phyloP scores from a whole-genome alignment of 2,113 vertebrate species.

The Myotis davidii region DNA sequence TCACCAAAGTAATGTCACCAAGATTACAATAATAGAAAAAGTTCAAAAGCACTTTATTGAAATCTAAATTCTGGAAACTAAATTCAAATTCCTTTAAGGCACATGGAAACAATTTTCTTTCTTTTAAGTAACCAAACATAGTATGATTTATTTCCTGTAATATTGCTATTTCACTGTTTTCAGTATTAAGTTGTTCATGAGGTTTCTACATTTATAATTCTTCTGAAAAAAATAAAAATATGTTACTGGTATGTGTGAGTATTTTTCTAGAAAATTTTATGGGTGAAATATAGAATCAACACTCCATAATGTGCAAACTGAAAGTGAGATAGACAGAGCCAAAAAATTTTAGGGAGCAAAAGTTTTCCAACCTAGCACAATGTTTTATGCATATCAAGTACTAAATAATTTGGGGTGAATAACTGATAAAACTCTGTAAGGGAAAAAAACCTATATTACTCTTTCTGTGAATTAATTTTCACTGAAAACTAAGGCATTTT shows the following conservation, averaged over 20 bases:
- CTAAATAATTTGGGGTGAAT: not conserved
- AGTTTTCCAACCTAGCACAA: not conserved
- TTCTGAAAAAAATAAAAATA: constrained; percentile 53
- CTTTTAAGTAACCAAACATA: constrained; percentile 52
- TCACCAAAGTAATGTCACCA: constrained; percentile 43
- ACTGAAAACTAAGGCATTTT: constrained; percentile 36
- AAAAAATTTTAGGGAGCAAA: constrained; percentile 9
- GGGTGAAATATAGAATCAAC: constrained; percentile 22
- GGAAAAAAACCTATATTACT: not conserved
- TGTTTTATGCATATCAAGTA: not conserved
- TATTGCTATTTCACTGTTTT: constrained; percentile 69
- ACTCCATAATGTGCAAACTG: not conserved
- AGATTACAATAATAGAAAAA: constrained; percentile 38
- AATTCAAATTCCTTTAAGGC: constrained; percentile 77
- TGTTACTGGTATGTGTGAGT: not conserved
- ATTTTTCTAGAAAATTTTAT: constrained; percentile 56
- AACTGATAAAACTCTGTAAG: not conserved
- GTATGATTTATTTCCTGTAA: constrained; percentile 60
- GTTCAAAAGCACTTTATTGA: constrained; percentile 63
- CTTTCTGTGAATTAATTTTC: not conserved
- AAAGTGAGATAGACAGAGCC: not conserved
- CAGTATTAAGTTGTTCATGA: constrained; percentile 49
- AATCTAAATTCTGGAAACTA: constrained; percentile 79
- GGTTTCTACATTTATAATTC: constrained; percentile 56
- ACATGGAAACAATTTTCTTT: constrained; percentile 82